phyloP scores from a whole-genome alignment of 2,888 invertebrate genomes.

The Brachyptera risi region DNA sequence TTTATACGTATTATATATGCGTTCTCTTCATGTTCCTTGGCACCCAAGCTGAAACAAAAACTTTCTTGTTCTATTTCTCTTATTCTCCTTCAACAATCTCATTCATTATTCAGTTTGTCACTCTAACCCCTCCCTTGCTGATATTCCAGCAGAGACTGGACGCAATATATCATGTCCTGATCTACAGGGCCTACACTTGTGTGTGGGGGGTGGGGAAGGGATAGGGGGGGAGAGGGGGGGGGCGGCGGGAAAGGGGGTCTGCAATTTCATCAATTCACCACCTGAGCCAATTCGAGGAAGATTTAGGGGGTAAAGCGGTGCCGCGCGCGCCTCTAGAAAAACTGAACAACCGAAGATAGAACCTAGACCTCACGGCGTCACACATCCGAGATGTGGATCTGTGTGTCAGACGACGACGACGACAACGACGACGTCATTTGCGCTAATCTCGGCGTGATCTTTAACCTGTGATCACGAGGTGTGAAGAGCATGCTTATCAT shows the following conservation, averaged over 20 bases:
- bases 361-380: too few species aligned
- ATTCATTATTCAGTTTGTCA: slow-evolving; percentile 9
- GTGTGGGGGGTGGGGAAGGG: not conserved
- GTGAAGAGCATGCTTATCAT: too few species aligned
- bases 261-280: slow-evolving; percentile 7
- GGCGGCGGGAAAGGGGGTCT: not conserved
- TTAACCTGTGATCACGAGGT: not conserved
- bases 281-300: not conserved
- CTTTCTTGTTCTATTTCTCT: too few species aligned
- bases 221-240: not conserved
- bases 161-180: slow-evolving; percentile 6
- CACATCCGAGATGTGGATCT: not conserved
- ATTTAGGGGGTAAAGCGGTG: too few species aligned
- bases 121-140: not conserved
- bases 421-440: not conserved
- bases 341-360: too few species aligned
- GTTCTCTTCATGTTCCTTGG: too few species aligned
- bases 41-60: too few species aligned
- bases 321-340: too few species aligned
- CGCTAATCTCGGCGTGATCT: not conserved
- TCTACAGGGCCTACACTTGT: not conserved
- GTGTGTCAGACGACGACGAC: not conserved
- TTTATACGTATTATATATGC: too few species aligned
- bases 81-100: not conserved
- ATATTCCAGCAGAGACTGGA: not conserved